Evolutionary conservation across 2,113 vertebrate species (phyloP).

Genomic region (Poeciliopsis retropinna): DNA sequence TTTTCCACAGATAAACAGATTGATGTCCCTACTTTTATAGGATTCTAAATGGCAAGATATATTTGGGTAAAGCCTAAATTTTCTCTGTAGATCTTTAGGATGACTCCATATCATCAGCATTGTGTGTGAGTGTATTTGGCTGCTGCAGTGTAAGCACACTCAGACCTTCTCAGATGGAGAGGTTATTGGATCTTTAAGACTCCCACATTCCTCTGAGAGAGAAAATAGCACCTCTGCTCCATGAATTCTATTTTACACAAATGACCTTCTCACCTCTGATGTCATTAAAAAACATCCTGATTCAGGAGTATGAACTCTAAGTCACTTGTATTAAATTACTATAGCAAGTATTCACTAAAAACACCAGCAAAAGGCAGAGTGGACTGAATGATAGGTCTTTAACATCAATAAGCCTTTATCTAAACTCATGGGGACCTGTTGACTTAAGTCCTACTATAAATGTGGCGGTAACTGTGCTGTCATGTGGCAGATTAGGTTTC

Average conservation of each 20-base stretch:
- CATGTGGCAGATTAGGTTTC: constrained; percentile 69
- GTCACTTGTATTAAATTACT: not conserved
- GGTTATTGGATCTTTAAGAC: constrained; percentile 60
- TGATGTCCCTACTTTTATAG: not conserved
- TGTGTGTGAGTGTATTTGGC: constrained; percentile 22
- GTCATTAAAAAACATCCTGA: constrained; percentile 8
- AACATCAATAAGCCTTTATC: constrained; percentile 9
- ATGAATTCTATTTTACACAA: constrained; percentile 27
- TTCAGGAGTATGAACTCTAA: not conserved
- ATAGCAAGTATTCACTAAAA: not conserved
- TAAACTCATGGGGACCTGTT: constrained; percentile 53
- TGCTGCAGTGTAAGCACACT: constrained; percentile 41
- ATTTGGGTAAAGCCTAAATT: not conserved
- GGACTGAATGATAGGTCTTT: constrained; percentile 8
- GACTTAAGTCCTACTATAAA: constrained; percentile 64
- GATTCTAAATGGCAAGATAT: not conserved
- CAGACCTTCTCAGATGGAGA: constrained; percentile 55
- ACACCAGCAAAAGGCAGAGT: not conserved
- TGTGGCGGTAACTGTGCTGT: constrained; percentile 67
- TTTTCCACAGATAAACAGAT: not conserved
- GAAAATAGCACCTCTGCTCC: constrained; percentile 65
- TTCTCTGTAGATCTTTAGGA: constrained; percentile 13
- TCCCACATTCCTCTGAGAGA: constrained; percentile 58
- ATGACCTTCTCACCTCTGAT: constrained; percentile 14
- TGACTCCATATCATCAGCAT: constrained; percentile 10